Percentiles rank a stretch among this genome's conserved stretches.
Conservation (phyloP, 1,140 invertebrate species). For the Archivesica marissinica region DNA sequence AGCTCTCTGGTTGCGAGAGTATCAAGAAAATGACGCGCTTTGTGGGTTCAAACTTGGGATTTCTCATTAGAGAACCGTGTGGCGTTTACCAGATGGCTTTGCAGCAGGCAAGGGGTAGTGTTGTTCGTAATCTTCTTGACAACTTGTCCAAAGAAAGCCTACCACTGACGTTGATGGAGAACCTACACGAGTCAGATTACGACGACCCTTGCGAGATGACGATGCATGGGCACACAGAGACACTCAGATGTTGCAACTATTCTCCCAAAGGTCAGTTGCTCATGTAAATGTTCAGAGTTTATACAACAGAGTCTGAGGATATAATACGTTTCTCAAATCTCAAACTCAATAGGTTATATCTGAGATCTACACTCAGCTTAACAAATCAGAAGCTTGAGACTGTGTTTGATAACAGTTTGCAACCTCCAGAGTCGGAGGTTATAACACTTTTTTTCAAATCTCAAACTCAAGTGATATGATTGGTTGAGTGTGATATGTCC, state of each 20-base stretch:
- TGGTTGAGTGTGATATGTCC: no score
- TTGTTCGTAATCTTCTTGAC: slow-evolving; percentile 9
- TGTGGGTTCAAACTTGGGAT: slow-evolving; percentile 48
- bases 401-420: no score
- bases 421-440: no score
- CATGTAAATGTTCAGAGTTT: no score
- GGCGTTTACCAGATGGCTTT: slow-evolving; percentile 52
- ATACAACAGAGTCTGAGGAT: no score
- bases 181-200: slow-evolving; percentile 26
- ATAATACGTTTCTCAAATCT: no score
- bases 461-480: no score
- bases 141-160: not conserved
- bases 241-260: slow-evolving; percentile 43
- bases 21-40: slow-evolving; percentile 43
- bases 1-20: slow-evolving; percentile 5
- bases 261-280: slow-evolving; percentile 42
- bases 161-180: slow-evolving; percentile 24
- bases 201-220: slow-evolving; percentile 56
- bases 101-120: slow-evolving; percentile 15
- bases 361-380: no score
- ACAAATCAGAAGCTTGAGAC: no score
- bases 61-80: slow-evolving; percentile 26
- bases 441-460: no score
- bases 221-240: slow-evolving; percentile 42
- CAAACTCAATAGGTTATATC: no score